Percentiles rank a stretch among this genome's conserved stretches.
Conservation (phyloP, 1,140 invertebrate genomes). For the Ruditapes philippinarum region DNA sequence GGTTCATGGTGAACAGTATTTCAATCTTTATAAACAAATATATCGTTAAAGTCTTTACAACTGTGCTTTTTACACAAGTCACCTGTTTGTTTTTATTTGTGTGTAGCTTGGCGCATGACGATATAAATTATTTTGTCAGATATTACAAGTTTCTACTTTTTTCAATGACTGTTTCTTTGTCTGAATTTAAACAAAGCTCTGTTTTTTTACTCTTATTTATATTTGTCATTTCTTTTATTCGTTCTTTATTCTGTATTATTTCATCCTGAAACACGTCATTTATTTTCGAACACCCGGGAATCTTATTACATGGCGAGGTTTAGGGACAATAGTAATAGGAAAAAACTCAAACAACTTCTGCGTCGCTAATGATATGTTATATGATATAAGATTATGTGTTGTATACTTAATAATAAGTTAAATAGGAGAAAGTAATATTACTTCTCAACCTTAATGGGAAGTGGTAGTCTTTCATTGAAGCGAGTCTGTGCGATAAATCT, state of each 20-base stretch:
- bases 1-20: no score
- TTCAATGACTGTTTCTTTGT: no score
- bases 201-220: neutral
- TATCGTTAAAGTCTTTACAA: no score
- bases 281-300: neutral
- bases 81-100: no score
- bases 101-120: no score
- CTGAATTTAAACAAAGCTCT: neutral
- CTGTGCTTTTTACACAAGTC: no score
- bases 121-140: no score
- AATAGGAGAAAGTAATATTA: constrained; percentile 8
- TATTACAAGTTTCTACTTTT: no score
- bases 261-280: neutral
- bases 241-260: neutral
- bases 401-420: constrained; percentile 22
- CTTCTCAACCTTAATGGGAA: neutral
- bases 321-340: neutral
- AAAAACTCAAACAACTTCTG: neutral
- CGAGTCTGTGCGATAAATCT: neutral
- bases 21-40: no score
- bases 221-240: neutral
- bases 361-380: constrained; percentile 12
- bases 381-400: constrained; percentile 43
- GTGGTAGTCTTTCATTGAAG: neutral
- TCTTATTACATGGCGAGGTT: neutral